These are phyloP conservation scores for Labeo rohita DNA, from an alignment of 2,113 vertebrate genomes.

Conservation along the genomic window DNA sequence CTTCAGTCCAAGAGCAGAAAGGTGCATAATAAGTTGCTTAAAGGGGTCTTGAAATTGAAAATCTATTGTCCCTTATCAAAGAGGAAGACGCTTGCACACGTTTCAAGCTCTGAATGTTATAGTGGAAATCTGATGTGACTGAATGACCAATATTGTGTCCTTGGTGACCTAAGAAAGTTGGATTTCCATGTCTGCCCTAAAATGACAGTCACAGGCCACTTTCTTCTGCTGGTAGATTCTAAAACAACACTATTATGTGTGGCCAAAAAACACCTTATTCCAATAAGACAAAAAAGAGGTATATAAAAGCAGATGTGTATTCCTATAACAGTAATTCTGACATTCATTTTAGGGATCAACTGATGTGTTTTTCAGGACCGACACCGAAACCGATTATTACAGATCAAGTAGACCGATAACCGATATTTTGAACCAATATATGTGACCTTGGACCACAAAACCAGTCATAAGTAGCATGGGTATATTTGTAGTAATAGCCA, in stretches of 20 bases:
- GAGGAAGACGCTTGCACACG: neutral
- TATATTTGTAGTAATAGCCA: no score
- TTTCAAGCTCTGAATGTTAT: neutral
- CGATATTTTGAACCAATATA: no score
- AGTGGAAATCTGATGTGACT: neutral
- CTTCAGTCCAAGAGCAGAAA: conserved; percentile 8
- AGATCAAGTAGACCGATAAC: no score
- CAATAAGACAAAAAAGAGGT: no score
- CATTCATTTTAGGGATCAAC: neutral
- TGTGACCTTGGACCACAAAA: no score
- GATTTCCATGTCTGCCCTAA: neutral
- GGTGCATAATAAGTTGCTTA: neutral
- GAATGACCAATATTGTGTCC: neutral
- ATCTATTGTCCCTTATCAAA: neutral
- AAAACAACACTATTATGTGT: neutral
- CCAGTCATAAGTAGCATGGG: no score
- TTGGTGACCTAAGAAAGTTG: neutral
- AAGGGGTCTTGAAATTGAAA: neutral
- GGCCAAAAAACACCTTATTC: neutral
- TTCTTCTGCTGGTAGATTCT: neutral
- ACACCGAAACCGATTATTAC: no score
- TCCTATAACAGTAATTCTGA: neutral
- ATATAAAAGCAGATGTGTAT: neutral
- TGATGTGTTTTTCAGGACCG: no score
- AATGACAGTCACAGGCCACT: neutral